Percentiles rank a stretch among this genome's conserved stretches.
Conservation (phyloP, 2,888 invertebrate species). For the Cerastoderma edule region DNA sequence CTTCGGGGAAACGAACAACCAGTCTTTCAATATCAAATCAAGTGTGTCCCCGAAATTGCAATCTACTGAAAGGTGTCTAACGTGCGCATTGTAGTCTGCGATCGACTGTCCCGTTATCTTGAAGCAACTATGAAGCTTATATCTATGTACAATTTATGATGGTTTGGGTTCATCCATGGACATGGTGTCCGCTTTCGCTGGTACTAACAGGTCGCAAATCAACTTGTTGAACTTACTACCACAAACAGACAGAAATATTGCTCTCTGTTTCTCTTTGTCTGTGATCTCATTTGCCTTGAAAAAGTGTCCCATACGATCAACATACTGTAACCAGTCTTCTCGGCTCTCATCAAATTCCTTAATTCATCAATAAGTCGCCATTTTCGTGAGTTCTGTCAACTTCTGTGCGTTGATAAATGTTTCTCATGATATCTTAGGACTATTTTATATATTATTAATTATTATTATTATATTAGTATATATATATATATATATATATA, state of each 20-base stretch:
- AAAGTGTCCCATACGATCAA: constrained; percentile 34
- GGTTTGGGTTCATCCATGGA: constrained; percentile 33
- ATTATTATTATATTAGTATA: no score
- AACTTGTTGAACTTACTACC: constrained; percentile 34
- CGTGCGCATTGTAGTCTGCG: constrained; percentile 34
- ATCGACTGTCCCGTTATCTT: background rate
- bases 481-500: no score
- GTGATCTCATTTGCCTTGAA: constrained; percentile 36
- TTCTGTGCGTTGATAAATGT: background rate
- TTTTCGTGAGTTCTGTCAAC: background rate
- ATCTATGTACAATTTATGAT: constrained; percentile 44
- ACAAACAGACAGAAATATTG: constrained; percentile 35
- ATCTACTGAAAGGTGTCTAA: constrained; percentile 42
- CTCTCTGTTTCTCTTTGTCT: constrained; percentile 13
- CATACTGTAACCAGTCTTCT: constrained; percentile 35
- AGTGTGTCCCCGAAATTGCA: constrained; percentile 46
- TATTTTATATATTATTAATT: no score
- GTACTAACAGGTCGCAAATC: constrained; percentile 29
- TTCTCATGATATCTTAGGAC: constrained; percentile 18
- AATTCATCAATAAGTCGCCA: constrained; percentile 18
- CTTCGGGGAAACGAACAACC: no score
- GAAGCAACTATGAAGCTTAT: constrained; percentile 34
- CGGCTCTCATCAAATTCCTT: constrained; percentile 18
- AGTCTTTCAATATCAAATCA: constrained; percentile 38
- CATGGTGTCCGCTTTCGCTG: constrained; percentile 24